phyloP scores from a whole-genome alignment of 2,797 vertebrate species.

The Gadopsis bispinosus region DNA sequence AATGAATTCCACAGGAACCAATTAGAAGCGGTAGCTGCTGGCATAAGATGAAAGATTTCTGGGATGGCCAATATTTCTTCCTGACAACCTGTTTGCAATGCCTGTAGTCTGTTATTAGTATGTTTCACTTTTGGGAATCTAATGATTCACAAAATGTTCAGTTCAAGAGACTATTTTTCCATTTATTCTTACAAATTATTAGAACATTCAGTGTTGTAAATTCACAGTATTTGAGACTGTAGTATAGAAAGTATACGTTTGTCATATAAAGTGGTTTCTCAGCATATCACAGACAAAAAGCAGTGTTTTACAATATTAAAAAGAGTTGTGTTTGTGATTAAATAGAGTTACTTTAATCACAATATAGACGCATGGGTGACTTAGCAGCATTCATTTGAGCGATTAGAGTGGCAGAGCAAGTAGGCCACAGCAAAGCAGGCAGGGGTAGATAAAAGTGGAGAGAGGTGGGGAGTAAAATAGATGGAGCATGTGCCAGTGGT shows the following conservation, averaged over 20 bases:
- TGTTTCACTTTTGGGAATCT: conserved; percentile 27
- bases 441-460: conserved; percentile 54
- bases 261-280: not conserved
- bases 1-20: conserved; percentile 84
- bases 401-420: not conserved
- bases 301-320: not conserved
- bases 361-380: conserved; percentile 14
- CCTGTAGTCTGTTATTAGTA: conserved; percentile 42
- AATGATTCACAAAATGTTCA: conserved; percentile 1
- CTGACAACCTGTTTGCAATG: conserved; percentile 62
- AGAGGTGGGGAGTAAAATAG: conserved; percentile 55
- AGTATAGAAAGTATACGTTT: not conserved
- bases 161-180: not conserved
- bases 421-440: conserved; percentile 27
- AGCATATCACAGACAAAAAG: not conserved
- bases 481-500: conserved; percentile 72
- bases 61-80: conserved; percentile 55
- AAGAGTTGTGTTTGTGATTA: conserved; percentile 11
- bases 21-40: conserved; percentile 77
- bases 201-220: not conserved
- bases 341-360: conserved; percentile 12
- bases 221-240: not conserved
- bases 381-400: conserved; percentile 28
- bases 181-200: not conserved
- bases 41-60: conserved; percentile 73